Conservation (phyloP, 2,797 vertebrate genomes). For the Cuniculus paca region DNA sequence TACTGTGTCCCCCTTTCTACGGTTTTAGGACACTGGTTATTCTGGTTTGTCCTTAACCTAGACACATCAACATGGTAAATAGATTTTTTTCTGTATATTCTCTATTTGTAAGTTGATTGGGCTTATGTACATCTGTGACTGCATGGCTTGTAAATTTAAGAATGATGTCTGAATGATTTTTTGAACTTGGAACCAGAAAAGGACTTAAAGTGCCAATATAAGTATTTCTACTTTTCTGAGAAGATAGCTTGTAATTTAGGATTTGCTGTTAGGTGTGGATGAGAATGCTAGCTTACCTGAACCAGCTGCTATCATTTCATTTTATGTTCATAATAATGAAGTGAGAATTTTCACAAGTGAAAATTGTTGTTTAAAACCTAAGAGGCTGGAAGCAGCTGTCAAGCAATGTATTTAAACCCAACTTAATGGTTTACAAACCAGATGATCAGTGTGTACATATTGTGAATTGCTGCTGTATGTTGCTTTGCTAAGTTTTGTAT, state of each 20-base stretch:
- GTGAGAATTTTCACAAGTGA: conserved; percentile 73
- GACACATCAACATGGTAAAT: not conserved
- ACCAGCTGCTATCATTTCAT: conserved; percentile 66
- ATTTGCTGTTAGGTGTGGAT: not conserved
- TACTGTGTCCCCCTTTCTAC: not conserved
- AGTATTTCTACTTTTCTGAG: conserved; percentile 32
- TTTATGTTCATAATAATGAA: conserved; percentile 68
- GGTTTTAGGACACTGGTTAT: not conserved
- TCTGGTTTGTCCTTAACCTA: not conserved
- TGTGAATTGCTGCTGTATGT: conserved; percentile 76
- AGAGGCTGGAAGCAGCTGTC: conserved; percentile 72
- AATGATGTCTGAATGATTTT: not conserved
- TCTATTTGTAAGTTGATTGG: conserved; percentile 1
- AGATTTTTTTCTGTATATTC: not conserved
- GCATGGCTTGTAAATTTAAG: conserved; percentile 45
- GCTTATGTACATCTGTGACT: conserved; percentile 15
- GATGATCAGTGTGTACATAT: conserved; percentile 78
- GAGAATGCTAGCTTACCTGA: conserved; percentile 75
- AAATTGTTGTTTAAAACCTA: conserved; percentile 79
- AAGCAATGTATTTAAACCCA: conserved; percentile 79
- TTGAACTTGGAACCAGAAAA: conserved; percentile 55
- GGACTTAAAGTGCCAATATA: not conserved
- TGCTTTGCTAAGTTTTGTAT: conserved; percentile 79
- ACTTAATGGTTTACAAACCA: conserved; percentile 75
- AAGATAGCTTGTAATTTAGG: conserved; percentile 28